Percentiles rank a stretch among this genome's conserved stretches.
phyloP scores from a whole-genome alignment of 2,113 vertebrate species.

The Chionomys nivalis region DNA sequence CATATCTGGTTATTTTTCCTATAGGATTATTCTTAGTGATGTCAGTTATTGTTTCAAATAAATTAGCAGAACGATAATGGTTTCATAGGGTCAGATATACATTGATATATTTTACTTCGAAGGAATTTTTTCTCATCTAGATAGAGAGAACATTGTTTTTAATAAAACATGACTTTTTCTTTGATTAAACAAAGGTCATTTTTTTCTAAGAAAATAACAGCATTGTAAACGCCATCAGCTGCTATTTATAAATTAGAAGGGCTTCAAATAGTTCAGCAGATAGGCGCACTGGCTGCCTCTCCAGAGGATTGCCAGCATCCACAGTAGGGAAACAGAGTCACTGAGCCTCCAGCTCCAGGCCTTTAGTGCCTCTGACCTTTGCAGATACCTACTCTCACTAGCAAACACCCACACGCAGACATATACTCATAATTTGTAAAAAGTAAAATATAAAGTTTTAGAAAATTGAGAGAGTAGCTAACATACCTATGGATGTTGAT shows the following conservation, averaged over 20 bases:
- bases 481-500: background rate
- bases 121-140: slow-evolving; percentile 32
- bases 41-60: background rate
- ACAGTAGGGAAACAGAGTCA: background rate
- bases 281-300: no score
- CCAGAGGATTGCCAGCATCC: background rate
- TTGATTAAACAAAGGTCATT: background rate
- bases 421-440: background rate
- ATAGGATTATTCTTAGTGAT: background rate
- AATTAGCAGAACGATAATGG: background rate
- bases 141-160: background rate
- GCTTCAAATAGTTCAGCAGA: background rate
- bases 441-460: background rate
- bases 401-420: background rate
- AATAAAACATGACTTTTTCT: background rate
- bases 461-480: background rate
- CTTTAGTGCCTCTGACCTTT: no score
- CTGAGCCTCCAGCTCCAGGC: background rate
- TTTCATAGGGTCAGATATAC: background rate
- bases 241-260: background rate
- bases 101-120: background rate
- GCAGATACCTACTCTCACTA: background rate
- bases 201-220: background rate
- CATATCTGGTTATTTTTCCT: background rate
- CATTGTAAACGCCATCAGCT: background rate